Evolutionary conservation across 2,888 invertebrate genomes (phyloP).

Genomic region (Eledone cirrhosa): DNA sequence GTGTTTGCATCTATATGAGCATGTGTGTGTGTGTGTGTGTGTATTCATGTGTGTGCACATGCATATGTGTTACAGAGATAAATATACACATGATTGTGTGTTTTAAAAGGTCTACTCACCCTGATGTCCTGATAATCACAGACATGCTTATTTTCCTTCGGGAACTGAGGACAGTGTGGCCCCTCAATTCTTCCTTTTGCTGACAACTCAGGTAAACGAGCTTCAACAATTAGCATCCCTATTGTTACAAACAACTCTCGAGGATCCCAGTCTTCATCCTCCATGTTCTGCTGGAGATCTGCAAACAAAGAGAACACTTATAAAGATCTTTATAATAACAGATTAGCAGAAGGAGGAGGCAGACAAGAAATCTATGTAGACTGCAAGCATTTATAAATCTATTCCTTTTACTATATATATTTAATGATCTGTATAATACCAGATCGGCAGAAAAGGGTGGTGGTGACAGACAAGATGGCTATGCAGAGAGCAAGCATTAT

Average conservation of each 20-base stretch:
- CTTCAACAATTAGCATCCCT: constrained; percentile 74
- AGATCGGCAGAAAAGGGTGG: not conserved
- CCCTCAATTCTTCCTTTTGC: constrained; percentile 76
- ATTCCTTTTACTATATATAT: too few relatives aligned
- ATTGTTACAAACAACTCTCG: constrained; percentile 71
- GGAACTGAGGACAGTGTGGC: constrained; percentile 72
- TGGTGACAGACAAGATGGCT: not conserved
- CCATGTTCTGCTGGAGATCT: constrained; percentile 82
- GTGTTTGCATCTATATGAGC: too few relatives aligned
- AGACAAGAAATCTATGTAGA: not conserved
- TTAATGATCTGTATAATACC: not conserved
- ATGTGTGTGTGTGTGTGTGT: too few relatives aligned
- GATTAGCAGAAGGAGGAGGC: not conserved
- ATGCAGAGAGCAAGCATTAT: not conserved
- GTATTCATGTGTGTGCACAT: too few relatives aligned
- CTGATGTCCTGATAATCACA: constrained; percentile 17
- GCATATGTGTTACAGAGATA: too few relatives aligned
- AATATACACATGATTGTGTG: too few relatives aligned
- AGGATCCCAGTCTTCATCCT: constrained; percentile 67
- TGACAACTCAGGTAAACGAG: constrained; percentile 70
- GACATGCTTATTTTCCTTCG: constrained; percentile 60
- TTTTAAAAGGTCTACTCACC: not conserved
- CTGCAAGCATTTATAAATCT: not conserved
- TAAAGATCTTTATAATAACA: not conserved
- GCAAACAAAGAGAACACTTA: constrained; percentile 50